Evolutionary conservation across 2,113 vertebrate species (phyloP).

Genomic region (Chaenocephalus aceratus): DNA sequence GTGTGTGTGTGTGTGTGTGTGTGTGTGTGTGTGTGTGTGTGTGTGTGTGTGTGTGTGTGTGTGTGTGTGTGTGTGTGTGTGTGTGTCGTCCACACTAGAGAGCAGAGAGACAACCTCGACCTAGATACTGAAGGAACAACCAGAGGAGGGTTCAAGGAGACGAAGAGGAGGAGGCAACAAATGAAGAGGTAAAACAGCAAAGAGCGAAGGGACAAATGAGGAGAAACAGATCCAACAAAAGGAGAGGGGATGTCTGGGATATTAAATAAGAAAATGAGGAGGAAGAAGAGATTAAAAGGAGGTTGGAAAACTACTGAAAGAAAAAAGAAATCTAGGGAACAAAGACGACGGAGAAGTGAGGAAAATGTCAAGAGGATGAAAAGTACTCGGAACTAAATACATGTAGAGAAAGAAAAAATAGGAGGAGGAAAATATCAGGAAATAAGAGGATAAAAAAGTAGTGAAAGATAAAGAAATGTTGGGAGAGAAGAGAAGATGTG

Average conservation of each 20-base stretch:
- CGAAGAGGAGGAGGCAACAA: not conserved
- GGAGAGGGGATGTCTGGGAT: not conserved
- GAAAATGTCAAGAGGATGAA: not conserved
- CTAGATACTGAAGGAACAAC: conserved; percentile 47
- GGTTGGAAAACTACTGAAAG: too few species aligned
- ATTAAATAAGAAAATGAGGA: not conserved
- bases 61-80: not conserved
- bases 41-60: too few species aligned
- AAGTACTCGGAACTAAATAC: too few species aligned
- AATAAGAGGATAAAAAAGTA: not conserved
- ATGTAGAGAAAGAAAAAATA: not conserved
- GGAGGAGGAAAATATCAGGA: not conserved
- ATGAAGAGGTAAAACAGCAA: not conserved
- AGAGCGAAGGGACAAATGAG: not conserved
- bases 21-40: conserved; percentile 37
- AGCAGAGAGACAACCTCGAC: conserved; percentile 65
- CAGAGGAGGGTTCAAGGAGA: conserved; percentile 34
- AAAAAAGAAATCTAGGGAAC: too few species aligned
- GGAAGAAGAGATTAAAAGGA: too few species aligned
- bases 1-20: too few species aligned
- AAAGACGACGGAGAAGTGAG: too few species aligned
- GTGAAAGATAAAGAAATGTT: not conserved
- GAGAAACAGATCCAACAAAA: not conserved
- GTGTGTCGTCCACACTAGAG: conserved; percentile 24
- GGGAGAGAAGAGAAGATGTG: not conserved